Evolutionary conservation across 2,797 vertebrate species (phyloP).

Genomic region (Gila robusta): DNA sequence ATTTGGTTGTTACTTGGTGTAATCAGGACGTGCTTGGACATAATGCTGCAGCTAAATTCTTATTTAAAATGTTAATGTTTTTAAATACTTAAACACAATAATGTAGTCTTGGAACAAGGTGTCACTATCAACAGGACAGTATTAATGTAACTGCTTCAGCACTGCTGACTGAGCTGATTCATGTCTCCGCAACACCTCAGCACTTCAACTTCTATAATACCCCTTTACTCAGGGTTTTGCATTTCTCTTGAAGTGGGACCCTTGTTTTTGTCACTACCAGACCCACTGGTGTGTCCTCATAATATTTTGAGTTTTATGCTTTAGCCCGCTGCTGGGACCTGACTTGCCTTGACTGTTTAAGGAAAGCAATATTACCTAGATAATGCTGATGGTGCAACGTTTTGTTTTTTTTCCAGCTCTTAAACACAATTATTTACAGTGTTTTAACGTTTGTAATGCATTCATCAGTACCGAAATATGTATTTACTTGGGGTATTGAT

Average conservation of each 20-base stretch:
- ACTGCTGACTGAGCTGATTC: background rate
- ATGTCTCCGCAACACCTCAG: background rate
- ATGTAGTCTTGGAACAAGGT: background rate
- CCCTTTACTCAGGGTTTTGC: conserved; percentile 50
- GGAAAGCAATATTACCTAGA: conserved; percentile 62
- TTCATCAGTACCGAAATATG: conserved; percentile 58
- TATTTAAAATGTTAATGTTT: conserved; percentile 16
- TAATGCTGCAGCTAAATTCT: background rate
- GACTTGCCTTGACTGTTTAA: conserved; percentile 64
- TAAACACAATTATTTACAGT: conserved; percentile 55
- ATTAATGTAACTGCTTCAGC: conserved; percentile 2
- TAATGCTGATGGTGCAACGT: conserved; percentile 47
- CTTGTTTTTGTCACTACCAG: conserved; percentile 65
- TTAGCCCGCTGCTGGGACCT: conserved; percentile 51
- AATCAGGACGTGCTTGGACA: conserved; percentile 5
- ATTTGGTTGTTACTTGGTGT: background rate
- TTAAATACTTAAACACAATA: conserved; percentile 25
- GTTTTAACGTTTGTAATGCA: conserved; percentile 58
- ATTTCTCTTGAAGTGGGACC: conserved; percentile 51
- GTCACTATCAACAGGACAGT: background rate
- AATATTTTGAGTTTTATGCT: conserved; percentile 55
- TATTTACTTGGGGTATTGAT: conserved; percentile 53
- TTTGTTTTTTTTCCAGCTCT: background rate
- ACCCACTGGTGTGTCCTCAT: conserved; percentile 66
- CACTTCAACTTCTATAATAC: background rate